Base-by-base conservation (phyloP, 2,797 vertebrate genomes). In the Pipistrellus pygmaeus region DNA sequence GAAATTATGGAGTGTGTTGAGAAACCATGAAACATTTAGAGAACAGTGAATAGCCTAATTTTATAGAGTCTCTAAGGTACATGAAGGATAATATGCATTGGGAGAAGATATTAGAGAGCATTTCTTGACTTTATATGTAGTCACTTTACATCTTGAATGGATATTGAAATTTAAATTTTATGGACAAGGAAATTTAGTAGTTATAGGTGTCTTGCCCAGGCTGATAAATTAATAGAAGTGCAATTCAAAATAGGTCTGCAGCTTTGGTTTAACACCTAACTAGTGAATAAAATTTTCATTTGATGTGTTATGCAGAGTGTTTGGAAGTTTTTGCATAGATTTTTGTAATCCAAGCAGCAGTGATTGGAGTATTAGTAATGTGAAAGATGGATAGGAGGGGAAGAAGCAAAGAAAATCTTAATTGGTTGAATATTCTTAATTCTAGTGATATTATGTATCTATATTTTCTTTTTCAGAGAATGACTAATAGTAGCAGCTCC, bases 401-500 rank as follows among this genome's bases (percentile, higher is more conserved):
- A 87, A 69, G 62, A 53, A 55, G 4, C 35, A 84, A 53, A 71
- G 60, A 75, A 32, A 17, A 11, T 82, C 10, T 68, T 88, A 86
- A 72, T 51, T 44, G 3, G 23, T 89, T 86, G 64, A 32, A n/a
- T 78, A 62, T 69, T 95, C 71, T 89, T 38, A n/a, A 62, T 95
- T 91, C 23, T 84, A 87, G 6, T 95, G 30, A 86, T 66, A 25
- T 8, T 48, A 32, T 83, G 3, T 86, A 27, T 90, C 7, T 57
- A 20, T 85, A 6, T 96, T 94, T 95, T 94, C 94, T 98, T 97
- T 97, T 98, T 66, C 97, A 99, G 99, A 99, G 99, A 96, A 99
- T 99, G 98, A 99, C 99, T 97, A 99, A 99, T 98, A 99, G 99
- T 99, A 99, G 99, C 98, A 99, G 99, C 96, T 99, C 99, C 94